Percentiles rank a stretch among this genome's conserved stretches.
Conservation (phyloP, 2,113 vertebrate genomes). For the Pelusios castaneus region DNA sequence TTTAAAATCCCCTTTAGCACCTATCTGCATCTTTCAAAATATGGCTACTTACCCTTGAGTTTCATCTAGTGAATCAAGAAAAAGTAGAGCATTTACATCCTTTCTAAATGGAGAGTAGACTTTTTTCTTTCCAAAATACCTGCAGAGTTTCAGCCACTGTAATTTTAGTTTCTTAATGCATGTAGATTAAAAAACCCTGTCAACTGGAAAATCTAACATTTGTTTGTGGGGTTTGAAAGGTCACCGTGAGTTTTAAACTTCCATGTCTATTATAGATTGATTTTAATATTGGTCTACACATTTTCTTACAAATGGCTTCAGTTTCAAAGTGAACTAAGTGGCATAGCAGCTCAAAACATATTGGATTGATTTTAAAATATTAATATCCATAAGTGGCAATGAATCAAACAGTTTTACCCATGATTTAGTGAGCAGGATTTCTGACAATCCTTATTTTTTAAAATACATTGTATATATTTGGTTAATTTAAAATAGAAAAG, state of each 20-base stretch:
- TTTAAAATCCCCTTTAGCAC: background rate
- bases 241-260: background rate
- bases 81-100: background rate
- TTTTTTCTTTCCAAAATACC: background rate
- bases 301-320: conserved; percentile 38
- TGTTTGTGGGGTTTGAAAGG: background rate
- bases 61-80: background rate
- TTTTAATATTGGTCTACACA: background rate
- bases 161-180: background rate
- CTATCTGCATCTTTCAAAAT: background rate
- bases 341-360: conserved; percentile 39
- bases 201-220: background rate
- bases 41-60: background rate
- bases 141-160: background rate
- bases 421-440: conserved; percentile 26
- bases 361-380: conserved; percentile 33
- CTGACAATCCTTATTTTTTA: conserved; percentile 35
- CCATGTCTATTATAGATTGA: background rate
- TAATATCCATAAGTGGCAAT: conserved; percentile 28
- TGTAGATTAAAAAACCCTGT: background rate
- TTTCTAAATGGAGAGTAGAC: accelerated
- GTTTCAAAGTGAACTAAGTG: conserved; percentile 42
- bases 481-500: conserved; percentile 12
- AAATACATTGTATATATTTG: conserved; percentile 4
- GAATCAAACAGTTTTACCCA: conserved; percentile 27